phyloP scores from a whole-genome alignment of 1,140 invertebrate genomes.

The Anastatus disparis region DNA sequence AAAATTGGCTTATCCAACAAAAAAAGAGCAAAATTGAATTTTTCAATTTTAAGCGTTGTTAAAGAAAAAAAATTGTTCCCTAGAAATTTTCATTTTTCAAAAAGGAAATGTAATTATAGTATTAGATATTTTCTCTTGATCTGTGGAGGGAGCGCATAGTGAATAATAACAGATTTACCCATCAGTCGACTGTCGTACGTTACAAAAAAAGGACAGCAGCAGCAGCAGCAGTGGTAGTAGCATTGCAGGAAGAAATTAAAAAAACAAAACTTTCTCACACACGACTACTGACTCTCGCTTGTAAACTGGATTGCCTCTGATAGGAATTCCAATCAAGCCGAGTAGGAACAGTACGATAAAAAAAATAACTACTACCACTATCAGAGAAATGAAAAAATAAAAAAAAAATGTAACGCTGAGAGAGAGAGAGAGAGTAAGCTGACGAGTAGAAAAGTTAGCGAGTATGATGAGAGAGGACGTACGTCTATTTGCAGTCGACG shows the following conservation, averaged over 20 bases:
- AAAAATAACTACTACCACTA: too few relatives aligned
- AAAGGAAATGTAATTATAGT: too few relatives aligned
- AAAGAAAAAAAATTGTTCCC: too few relatives aligned
- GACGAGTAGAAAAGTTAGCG: conserved; percentile 21
- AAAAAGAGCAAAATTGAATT: too few relatives aligned
- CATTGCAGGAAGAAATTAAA: background rate
- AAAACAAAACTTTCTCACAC: background rate
- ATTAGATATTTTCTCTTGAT: conserved; percentile 16
- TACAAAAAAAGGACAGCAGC: background rate
- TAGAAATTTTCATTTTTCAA: too few relatives aligned
- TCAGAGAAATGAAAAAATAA: background rate
- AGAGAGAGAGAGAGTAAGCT: background rate
- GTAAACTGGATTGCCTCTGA: conserved; percentile 30
- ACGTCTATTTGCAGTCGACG: conserved; percentile 25
- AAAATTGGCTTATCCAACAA: too few relatives aligned
- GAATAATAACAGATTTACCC: conserved; percentile 21
- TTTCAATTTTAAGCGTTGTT: too few relatives aligned
- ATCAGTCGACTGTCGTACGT: background rate
- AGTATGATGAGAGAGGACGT: background rate
- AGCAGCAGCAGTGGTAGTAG: too few relatives aligned
- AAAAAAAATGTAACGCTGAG: background rate
- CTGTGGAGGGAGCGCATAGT: background rate
- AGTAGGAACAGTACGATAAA: conserved; percentile 17
- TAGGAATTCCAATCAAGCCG: conserved; percentile 37
- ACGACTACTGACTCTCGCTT: conserved; percentile 19